Percentiles rank a stretch among this genome's conserved stretches.
Conservation (phyloP, 2,888 invertebrate genomes). For the Volucella inanis region DNA sequence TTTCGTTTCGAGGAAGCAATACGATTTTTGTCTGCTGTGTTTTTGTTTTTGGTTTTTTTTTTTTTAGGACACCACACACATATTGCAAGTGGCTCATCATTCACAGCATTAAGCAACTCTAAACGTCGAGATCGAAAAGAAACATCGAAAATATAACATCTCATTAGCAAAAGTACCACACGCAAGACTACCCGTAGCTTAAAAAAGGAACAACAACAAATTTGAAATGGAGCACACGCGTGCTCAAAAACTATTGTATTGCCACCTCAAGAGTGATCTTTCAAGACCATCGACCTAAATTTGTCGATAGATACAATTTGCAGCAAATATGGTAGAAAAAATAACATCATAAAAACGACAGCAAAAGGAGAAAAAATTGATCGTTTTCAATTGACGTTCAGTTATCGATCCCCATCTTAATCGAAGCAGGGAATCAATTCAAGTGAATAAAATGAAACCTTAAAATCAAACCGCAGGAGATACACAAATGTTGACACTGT, state of each 20-base stretch:
- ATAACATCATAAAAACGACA: slow-evolving; percentile 57
- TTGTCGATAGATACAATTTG: slow-evolving; percentile 75
- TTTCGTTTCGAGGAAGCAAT: slow-evolving; percentile 13
- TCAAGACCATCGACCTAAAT: slow-evolving; percentile 71
- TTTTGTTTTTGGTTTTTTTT: not conserved
- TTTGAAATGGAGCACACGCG: slow-evolving; percentile 17
- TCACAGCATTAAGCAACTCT: slow-evolving; percentile 35
- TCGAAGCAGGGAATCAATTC: slow-evolving; percentile 33
- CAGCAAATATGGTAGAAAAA: slow-evolving; percentile 74
- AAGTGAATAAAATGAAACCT: slow-evolving; percentile 60
- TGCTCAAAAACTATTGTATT: slow-evolving; percentile 48
- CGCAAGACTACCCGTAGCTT: not conserved
- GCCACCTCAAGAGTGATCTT: slow-evolving; percentile 50
- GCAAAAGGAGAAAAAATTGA: slow-evolving; percentile 31
- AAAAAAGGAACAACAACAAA: slow-evolving; percentile 24
- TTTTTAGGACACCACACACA: not conserved
- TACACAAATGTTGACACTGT: slow-evolving; percentile 66
- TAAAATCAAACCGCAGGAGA: slow-evolving; percentile 54
- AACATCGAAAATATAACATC: slow-evolving; percentile 28
- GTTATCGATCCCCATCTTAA: not conserved
- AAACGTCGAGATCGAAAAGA: slow-evolving; percentile 12
- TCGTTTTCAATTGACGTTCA: slow-evolving; percentile 50
- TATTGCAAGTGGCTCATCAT: not conserved
- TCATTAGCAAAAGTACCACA: slow-evolving; percentile 32
- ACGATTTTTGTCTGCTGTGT: not conserved